Conservation (phyloP, 2,888 invertebrate species). For the Temnothorax rugatulus region DNA sequence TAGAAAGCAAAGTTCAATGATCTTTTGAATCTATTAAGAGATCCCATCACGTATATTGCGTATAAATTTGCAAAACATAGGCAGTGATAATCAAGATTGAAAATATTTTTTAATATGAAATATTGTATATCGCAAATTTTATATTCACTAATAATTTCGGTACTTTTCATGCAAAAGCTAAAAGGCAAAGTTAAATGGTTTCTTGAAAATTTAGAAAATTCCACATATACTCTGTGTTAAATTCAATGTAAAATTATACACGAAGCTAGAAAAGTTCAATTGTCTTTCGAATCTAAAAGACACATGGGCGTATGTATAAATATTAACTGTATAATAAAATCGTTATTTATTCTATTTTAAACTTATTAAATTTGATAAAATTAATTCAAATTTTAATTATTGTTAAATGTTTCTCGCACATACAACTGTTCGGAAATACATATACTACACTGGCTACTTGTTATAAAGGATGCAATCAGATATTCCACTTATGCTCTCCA, state of each 20-base stretch:
- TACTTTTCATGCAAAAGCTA: background rate
- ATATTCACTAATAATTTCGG: background rate
- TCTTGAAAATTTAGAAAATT: no score
- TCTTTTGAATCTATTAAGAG: background rate
- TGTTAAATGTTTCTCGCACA: background rate
- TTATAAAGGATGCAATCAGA: slow-evolving; percentile 9
- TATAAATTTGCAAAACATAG: background rate
- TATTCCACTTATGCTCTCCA: slow-evolving; percentile 3
- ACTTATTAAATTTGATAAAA: background rate
- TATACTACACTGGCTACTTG: background rate
- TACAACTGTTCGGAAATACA: background rate
- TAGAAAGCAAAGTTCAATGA: background rate
- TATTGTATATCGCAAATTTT: background rate
- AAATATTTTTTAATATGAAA: background rate
- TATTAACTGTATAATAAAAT: background rate
- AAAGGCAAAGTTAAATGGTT: no score
- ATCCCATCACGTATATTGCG: background rate
- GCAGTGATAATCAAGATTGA: background rate
- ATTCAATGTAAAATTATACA: no score
- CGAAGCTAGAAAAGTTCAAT: no score
- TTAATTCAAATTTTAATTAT: background rate
- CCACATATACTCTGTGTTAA: no score
- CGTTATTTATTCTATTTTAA: background rate
- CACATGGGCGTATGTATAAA: background rate
- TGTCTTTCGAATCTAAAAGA: no score